Conservation (phyloP, 2,113 vertebrate genomes). For the Caloenas nicobarica region DNA sequence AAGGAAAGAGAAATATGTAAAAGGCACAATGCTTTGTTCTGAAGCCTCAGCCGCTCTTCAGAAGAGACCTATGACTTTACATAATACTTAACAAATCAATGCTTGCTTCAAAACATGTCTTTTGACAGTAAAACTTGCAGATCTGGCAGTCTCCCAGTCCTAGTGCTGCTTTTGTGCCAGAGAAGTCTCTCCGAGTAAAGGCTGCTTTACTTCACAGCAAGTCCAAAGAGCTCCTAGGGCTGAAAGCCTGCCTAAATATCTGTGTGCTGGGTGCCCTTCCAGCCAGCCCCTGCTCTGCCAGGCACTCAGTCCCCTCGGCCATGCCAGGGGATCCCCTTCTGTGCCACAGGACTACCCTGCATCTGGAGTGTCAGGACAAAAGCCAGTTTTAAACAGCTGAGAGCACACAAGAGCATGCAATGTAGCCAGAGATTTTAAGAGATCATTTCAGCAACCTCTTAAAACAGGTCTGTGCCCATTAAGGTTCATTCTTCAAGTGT, state of each 20-base stretch:
- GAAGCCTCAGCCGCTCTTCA: neutral
- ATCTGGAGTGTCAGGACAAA: neutral
- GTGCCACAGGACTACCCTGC: neutral
- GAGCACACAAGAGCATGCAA: neutral
- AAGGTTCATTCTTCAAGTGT: neutral
- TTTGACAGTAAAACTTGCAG: neutral
- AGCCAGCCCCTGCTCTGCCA: neutral
- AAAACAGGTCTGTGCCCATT: neutral
- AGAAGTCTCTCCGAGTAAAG: neutral
- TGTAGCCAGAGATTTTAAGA: neutral
- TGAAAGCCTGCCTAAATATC: neutral
- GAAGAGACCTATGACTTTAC: neutral
- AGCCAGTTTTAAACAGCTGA: neutral
- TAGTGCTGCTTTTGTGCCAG: neutral
- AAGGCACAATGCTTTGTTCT: neutral
- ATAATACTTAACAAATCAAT: slow-evolving; percentile 1
- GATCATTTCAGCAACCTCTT: neutral
- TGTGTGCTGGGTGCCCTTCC: neutral
- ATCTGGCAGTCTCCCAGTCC: neutral
- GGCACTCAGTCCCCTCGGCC: neutral
- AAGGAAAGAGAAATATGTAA: neutral
- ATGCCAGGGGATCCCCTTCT: neutral
- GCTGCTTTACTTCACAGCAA: neutral
- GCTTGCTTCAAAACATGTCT: neutral
- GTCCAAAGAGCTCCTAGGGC: neutral